A percentile compares a stretch with the other conserved stretches of the same genome.
Conservation (phyloP, 2,113 vertebrate species). For the Caranx melampygus region DNA sequence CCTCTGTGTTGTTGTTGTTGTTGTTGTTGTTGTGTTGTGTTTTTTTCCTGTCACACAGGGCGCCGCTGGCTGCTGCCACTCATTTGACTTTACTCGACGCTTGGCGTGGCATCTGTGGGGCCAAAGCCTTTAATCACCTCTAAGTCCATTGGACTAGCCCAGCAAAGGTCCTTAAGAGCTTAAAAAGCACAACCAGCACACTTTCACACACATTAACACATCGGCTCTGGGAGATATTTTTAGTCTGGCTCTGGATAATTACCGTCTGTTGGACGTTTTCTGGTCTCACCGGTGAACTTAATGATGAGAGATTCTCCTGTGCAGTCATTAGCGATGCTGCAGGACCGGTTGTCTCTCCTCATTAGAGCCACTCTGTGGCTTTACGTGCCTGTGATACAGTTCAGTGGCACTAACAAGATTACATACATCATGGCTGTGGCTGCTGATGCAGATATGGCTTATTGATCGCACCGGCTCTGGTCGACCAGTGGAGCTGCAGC, state of each 20-base stretch:
- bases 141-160: slow-evolving; percentile 54
- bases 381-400: not conserved
- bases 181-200: slow-evolving; percentile 68
- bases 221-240: not conserved
- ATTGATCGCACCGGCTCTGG: too few species aligned
- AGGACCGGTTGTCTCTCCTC: not conserved
- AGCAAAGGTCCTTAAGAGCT: slow-evolving; percentile 75
- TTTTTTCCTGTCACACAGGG: not conserved
- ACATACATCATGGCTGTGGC: not conserved
- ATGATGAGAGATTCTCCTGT: slow-evolving; percentile 2
- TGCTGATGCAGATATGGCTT: too few species aligned
- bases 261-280: not conserved
- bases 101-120: slow-evolving; percentile 46
- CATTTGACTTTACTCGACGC: slow-evolving; percentile 43
- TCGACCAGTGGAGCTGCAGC: too few species aligned
- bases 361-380: not conserved
- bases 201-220: slow-evolving; percentile 59
- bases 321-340: not conserved
- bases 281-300: not conserved
- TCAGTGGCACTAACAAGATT: not conserved
- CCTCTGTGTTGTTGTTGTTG: not conserved
- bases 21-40: not conserved
- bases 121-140: slow-evolving; percentile 76
- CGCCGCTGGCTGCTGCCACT: slow-evolving; percentile 28
- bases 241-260: slow-evolving; percentile 27